Conservation (phyloP, 2,888 invertebrate species). For the Malthinus seriepunctatus region DNA sequence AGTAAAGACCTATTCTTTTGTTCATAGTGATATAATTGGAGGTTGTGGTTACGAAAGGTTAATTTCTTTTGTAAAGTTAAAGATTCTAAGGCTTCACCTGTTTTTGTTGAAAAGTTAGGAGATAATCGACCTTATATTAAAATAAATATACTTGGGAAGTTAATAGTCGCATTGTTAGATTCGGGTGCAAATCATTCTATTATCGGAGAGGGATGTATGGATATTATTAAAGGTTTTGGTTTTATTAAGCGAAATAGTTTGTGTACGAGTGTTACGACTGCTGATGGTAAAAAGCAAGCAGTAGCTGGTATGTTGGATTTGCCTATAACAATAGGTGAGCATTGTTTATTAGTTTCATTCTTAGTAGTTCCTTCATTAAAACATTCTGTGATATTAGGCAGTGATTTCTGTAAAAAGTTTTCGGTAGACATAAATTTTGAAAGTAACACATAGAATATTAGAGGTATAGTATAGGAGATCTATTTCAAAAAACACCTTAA, state of each 20-base stretch:
- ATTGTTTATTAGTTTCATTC: too few relatives aligned
- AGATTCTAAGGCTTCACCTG: too few relatives aligned
- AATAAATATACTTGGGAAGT: background rate
- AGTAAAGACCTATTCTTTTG: too few relatives aligned
- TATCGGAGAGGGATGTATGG: background rate
- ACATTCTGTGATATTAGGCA: background rate
- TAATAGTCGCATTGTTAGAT: background rate
- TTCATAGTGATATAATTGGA: too few relatives aligned
- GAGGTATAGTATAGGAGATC: too few relatives aligned
- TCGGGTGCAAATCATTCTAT: conserved; percentile 3
- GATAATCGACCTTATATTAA: background rate
- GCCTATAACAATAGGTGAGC: background rate
- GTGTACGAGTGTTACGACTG: background rate
- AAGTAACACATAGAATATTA: too few relatives aligned
- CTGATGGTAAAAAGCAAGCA: conserved; percentile 2
- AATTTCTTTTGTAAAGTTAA: too few relatives aligned
- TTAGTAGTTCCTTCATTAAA: too few relatives aligned
- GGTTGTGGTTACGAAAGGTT: too few relatives aligned
- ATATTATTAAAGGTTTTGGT: background rate
- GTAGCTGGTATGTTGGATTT: conserved; percentile 4
- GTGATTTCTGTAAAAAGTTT: background rate
- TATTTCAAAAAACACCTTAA: too few relatives aligned
- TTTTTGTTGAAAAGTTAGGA: too few relatives aligned
- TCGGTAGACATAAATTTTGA: background rate
- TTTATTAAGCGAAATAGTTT: background rate